phyloP scores from a whole-genome alignment of 2,113 vertebrate species.

The Pandion haliaetus region DNA sequence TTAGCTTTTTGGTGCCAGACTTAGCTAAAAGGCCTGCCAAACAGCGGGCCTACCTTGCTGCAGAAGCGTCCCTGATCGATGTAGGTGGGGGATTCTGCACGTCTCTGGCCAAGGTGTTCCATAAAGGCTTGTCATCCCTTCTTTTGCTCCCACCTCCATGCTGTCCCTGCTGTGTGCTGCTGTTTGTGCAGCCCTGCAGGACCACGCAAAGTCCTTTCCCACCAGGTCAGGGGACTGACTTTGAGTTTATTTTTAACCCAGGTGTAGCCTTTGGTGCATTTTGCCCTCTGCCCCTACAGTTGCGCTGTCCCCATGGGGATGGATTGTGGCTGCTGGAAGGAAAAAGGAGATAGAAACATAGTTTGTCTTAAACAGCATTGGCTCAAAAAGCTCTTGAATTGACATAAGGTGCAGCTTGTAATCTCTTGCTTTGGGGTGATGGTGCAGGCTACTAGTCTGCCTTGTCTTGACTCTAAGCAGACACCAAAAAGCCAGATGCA shows the following conservation, averaged over 20 bases:
- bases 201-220: background rate
- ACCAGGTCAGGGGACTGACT: background rate
- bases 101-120: background rate
- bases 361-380: background rate
- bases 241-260: constrained; percentile 2
- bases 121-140: background rate
- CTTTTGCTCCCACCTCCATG: background rate
- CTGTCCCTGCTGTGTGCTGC: background rate
- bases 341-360: background rate
- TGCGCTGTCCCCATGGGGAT: background rate
- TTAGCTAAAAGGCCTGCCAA: background rate
- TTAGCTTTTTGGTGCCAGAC: background rate
- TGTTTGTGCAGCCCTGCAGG: background rate
- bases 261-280: background rate
- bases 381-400: background rate
- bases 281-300: background rate
- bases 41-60: background rate
- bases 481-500: background rate
- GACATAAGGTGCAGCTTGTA: background rate
- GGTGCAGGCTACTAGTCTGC: background rate
- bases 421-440: background rate
- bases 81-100: background rate
- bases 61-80: rapidly evolving
- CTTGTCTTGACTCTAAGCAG: background rate
- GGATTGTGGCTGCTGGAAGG: background rate